Base-by-base conservation (phyloP, 2,113 vertebrate genomes). In the Eurypyga helias region DNA sequence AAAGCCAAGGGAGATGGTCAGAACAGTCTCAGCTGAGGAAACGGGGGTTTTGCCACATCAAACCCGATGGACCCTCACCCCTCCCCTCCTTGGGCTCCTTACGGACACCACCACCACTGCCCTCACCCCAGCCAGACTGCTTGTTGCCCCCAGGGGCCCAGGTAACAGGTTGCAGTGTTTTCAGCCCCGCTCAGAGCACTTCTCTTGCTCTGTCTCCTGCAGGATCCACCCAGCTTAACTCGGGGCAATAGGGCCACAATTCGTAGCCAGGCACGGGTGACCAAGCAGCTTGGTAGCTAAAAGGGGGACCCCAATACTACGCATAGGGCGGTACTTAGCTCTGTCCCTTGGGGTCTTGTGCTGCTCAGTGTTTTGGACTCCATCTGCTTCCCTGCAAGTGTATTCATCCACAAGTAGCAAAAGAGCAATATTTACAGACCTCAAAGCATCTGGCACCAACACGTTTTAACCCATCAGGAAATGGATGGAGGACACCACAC, bases 251-350 rank as follows among this genome's bases (percentile, higher is more conserved):
- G 13, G 29, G 80, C 10, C 57, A 45, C 38, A 33, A 7, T 15
- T 65, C 0, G 2, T 0, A 41, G 24, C 34, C 13, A 3, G 2
- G 20, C 15, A 34, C 1, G 1, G 34, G 79, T 1, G 4, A 13
- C 9, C 62, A 48, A 80, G 87, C 4, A 61, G 15, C 58, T 72
- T 34, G 5, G 41, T 3, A 65, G 71, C 45, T 28, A 36, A 77
- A 89, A 31, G 11, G 5, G 11, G 14, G 13, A 52, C 21, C 31
- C 46, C 46, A 49, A 13, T 31, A 43, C 11, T 17, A 43, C 0
- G 0, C 1, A 0, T 0, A 24, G 62, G 38, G 45, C 17, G 34
- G 36, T 55, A 62, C 24, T 90, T 13, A 64, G 38, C 17, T 24
- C 71, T 48, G 24, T 20, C 43, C 55, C 49, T 38, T 2, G 0